Evolutionary conservation across 1,140 invertebrate species (phyloP), one percentile per base, ranked within the genome.

Genomic region (Pseudoatta argentina): DNA sequence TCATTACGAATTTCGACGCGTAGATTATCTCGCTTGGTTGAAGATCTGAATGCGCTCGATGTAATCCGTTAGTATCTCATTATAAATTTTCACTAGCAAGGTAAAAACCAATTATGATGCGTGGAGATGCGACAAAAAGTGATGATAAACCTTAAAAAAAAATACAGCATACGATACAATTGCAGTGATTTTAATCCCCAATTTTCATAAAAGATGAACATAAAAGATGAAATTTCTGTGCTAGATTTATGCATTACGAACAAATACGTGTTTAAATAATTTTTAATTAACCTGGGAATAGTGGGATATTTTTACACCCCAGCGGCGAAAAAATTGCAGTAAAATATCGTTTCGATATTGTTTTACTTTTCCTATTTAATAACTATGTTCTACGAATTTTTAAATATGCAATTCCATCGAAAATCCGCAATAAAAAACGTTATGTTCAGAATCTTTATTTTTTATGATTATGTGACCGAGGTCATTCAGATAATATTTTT

Each of bases 1-100:
- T 83, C 55, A 83, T 83, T 83, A 83, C 21, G 55, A 24, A 61
- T 61, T 83, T 83, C 44, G 55, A 75, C 79, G 48, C 59, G n/a
- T 16, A 24, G 69, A 73, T 72, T 71, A 55, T 73, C 79, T 30
- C 53, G 67, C n/a, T 53, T 21, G 51, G 1, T 67, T 12, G n/a
- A 79, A 79, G 77, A 66, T 24, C 61, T 12, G n/a, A 67, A 67
- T 30, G 27, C 63, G 61, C 44, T 66, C 76, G 6, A 55, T 59
- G 51, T 57, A 27, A 57, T 5, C 30, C 34, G 21, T 48, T 51
- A 30, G 64, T 39, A 59, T 69, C n/a, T 59, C 24, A 24, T 83
- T 73, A 61, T 61, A 5, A 71, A 73, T 48, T 73, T 44, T 75
- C 67, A 61, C 24, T 44, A 24, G 21, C 3, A 44, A 44, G 24